Percentiles rank a stretch among this genome's conserved stretches.
phyloP scores from a whole-genome alignment of 2,113 vertebrate species.

The Pachycephala philippinensis region DNA sequence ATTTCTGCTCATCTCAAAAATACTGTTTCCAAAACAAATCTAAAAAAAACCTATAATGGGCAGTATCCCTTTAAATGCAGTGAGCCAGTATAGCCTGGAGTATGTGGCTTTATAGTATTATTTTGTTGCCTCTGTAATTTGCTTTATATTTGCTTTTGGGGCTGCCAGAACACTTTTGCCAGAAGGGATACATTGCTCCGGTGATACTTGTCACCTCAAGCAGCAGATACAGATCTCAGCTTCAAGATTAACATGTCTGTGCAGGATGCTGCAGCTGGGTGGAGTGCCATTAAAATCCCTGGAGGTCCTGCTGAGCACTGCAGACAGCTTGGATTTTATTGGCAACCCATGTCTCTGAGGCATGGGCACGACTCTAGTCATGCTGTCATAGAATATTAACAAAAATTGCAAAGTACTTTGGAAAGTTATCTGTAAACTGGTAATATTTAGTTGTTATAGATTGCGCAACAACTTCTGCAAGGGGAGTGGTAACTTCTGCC shows the following conservation, averaged over 20 bases:
- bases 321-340: background rate
- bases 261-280: background rate
- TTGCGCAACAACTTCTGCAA: background rate
- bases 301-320: background rate
- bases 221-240: background rate
- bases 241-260: background rate
- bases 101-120: conserved; percentile 14
- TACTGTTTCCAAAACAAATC: background rate
- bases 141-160: conserved; percentile 31
- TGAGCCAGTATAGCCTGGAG: background rate
- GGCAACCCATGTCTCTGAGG: background rate
- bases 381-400: background rate
- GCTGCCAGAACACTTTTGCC: conserved; percentile 64
- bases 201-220: background rate
- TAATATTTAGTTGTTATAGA: background rate
- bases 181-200: background rate
- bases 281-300: background rate
- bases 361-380: background rate
- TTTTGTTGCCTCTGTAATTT: conserved; percentile 25
- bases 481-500: background rate
- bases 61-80: conserved; percentile 68
- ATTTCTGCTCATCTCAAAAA: background rate
- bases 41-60: background rate
- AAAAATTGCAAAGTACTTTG: background rate
- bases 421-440: background rate